Percentiles rank a stretch among this genome's conserved stretches.
Evolutionary conservation across 2,113 vertebrate species (phyloP).

Genomic region (Accipiter virgatus): DNA sequence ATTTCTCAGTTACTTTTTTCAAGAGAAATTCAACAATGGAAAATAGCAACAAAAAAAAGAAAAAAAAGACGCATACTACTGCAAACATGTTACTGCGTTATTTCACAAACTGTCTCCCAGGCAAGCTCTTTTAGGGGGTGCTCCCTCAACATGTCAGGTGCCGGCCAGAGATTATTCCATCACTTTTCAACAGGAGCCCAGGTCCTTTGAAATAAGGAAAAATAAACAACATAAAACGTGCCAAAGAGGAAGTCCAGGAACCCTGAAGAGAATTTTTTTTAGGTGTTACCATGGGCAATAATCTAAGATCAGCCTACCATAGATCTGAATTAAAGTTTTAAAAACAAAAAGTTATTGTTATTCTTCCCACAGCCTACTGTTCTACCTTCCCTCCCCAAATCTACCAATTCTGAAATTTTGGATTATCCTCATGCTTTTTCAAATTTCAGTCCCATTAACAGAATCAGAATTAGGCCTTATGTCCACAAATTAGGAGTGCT

Average conservation of each 20-base stretch:
- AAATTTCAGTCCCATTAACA: background rate
- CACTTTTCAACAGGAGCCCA: conserved; percentile 67
- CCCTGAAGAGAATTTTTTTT: conserved; percentile 41
- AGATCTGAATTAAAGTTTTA: background rate
- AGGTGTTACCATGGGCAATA: background rate
- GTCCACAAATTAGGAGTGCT: background rate
- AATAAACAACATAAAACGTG: conserved; percentile 63
- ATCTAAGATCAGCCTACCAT: background rate
- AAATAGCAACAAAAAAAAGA: background rate
- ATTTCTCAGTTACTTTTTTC: conserved; percentile 23
- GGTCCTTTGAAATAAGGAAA: conserved; percentile 74
- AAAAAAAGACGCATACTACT: conserved; percentile 44
- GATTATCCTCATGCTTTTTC: background rate
- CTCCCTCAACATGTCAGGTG: conserved; percentile 66
- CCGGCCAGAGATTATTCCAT: conserved; percentile 57
- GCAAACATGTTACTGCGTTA: conserved; percentile 70
- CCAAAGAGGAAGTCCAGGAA: conserved; percentile 29
- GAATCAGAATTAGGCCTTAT: background rate
- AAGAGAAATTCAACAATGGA: conserved; percentile 6
- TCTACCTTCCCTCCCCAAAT: background rate
- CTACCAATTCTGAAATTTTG: background rate
- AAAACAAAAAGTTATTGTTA: background rate
- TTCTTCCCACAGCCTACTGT: background rate
- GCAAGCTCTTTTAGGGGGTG: conserved; percentile 59
- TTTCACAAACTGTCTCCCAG: conserved; percentile 66